These are phyloP conservation scores for Taenaris catops DNA, from an alignment of 2,888 invertebrate species.

Conservation along the genomic window DNA sequence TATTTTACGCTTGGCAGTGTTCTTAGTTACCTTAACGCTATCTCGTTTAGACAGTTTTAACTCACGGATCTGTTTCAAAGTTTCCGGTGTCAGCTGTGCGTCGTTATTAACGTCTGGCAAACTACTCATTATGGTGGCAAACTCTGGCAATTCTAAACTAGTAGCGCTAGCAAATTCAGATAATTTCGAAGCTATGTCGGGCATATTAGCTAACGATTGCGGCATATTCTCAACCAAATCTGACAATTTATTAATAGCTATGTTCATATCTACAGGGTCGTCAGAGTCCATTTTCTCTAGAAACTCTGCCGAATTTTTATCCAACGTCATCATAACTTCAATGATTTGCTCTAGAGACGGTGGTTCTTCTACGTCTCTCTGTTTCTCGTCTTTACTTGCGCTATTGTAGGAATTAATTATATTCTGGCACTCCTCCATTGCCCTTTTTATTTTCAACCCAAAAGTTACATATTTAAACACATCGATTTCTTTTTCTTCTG, in stretches of 20 bases:
- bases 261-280: slow-evolving; percentile 42
- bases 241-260: slow-evolving; percentile 49
- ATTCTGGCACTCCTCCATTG: slow-evolving; percentile 71
- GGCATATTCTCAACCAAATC: slow-evolving; percentile 68
- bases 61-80: slow-evolving; percentile 67
- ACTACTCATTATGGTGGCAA: slow-evolving; percentile 60
- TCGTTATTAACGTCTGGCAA: slow-evolving; percentile 59
- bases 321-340: slow-evolving; percentile 64
- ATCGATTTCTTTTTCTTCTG: slow-evolving; percentile 43
- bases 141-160: slow-evolving; percentile 60
- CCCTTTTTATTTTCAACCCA: slow-evolving; percentile 66
- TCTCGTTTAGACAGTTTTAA: slow-evolving; percentile 62
- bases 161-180: slow-evolving; percentile 59
- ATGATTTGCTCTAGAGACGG: slow-evolving; percentile 61
- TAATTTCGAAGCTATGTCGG: slow-evolving; percentile 57
- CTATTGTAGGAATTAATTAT: slow-evolving; percentile 64
- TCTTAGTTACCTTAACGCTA: slow-evolving; percentile 64
- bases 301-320: slow-evolving; percentile 58
- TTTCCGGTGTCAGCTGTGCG: slow-evolving; percentile 65
- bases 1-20: slow-evolving; percentile 63
- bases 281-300: slow-evolving; percentile 52
- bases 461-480: slow-evolving; percentile 62
- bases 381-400: slow-evolving; percentile 41
- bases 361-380: slow-evolving; percentile 33
- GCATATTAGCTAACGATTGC: slow-evolving; percentile 66